Evolutionary conservation across 2,797 vertebrate genomes (phyloP).

Genomic region (Tapirus indicus): DNA sequence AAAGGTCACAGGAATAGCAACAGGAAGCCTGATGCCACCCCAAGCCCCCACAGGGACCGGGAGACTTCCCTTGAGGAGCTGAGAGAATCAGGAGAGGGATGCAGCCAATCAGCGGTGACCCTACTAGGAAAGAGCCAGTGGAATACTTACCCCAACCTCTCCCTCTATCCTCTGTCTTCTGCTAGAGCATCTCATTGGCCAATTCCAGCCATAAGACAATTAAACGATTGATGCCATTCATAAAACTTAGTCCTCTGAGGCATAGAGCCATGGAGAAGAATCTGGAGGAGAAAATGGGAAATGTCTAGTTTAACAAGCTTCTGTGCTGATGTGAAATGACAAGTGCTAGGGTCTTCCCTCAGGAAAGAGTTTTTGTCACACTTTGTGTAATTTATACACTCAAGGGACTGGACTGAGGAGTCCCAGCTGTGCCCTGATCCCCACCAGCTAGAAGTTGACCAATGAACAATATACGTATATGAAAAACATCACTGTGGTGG

Average conservation of each 20-base stretch:
- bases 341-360: rapidly evolving
- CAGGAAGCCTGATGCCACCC: neutral
- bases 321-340: neutral
- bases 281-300: neutral
- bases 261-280: rapidly evolving
- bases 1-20: no score
- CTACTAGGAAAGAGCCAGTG: no score
- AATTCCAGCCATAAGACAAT: neutral
- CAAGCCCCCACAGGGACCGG: no score
- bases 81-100: rapidly evolving
- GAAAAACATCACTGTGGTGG: neutral
- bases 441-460: neutral
- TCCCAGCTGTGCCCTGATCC: no score
- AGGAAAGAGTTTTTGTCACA: neutral
- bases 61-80: neutral
- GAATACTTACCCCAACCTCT: rapidly evolving
- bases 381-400: rapidly evolving
- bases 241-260: neutral
- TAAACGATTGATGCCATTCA: rapidly evolving
- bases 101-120: no score
- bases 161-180: neutral
- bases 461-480: rapidly evolving
- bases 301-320: neutral
- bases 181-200: rapidly evolving
- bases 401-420: neutral